Conservation (phyloP, 1,140 invertebrate species). For the Brachionus rotundiformis region DNA sequence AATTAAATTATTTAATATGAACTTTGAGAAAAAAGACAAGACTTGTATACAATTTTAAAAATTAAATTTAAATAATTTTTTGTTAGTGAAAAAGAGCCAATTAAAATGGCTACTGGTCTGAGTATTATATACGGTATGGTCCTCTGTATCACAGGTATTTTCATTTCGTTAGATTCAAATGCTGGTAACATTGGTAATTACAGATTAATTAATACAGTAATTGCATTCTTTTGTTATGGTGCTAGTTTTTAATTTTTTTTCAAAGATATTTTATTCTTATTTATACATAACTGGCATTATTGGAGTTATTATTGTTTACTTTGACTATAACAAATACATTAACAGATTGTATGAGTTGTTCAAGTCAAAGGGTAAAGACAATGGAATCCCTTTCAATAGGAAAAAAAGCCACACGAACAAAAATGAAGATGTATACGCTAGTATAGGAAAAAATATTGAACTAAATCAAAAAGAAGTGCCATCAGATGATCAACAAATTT, state of each 20-base stretch:
- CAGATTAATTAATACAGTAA: conserved; percentile 32
- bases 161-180: conserved; percentile 18
- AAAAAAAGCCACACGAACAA: conserved; percentile 23
- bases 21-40: too few species aligned
- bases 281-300: background rate
- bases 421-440: conserved; percentile 1
- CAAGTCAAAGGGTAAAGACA: too few species aligned
- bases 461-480: background rate
- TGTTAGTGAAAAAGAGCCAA: background rate
- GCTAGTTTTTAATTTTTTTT: background rate
- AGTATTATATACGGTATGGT: conserved; percentile 40
- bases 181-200: conserved; percentile 31
- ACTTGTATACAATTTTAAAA: too few species aligned
- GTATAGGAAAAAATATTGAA: too few species aligned
- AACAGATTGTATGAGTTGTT: background rate
- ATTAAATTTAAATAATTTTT: background rate
- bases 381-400: too few species aligned
- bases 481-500: background rate
- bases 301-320: background rate
- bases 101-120: conserved; percentile 19
- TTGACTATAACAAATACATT: conserved; percentile 18
- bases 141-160: background rate
- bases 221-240: background rate
- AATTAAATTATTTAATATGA: too few species aligned
- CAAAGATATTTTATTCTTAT: background rate